phyloP scores from a whole-genome alignment of 2,888 invertebrate species.

The Mimas tiliae region DNA sequence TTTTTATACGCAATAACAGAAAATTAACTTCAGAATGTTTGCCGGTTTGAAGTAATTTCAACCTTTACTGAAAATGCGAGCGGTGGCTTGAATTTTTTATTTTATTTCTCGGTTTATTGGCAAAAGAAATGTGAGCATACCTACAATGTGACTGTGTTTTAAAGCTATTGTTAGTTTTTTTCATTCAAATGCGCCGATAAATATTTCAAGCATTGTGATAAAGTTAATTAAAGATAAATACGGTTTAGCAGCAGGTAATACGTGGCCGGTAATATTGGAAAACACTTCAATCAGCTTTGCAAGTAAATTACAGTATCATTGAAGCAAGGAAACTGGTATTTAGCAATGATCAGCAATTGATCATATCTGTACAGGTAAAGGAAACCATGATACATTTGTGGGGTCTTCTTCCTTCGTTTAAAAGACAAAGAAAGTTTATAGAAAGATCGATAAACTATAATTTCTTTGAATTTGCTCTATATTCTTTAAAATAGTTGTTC shows the following conservation, averaged over 20 bases:
- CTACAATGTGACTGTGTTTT: background rate
- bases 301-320: no score
- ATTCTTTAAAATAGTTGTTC: no score
- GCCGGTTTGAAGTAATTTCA: slow-evolving; percentile 8
- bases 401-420: no score
- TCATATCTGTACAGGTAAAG: background rate
- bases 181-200: background rate
- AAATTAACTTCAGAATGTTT: background rate
- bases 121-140: background rate
- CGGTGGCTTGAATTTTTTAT: slow-evolving; percentile 22
- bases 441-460: no score
- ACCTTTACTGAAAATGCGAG: slow-evolving; percentile 8
- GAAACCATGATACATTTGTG: background rate
- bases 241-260: no score
- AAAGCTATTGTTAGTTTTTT: background rate
- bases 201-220: background rate
- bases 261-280: no score
- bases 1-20: background rate
- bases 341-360: no score
- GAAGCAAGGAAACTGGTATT: no score
- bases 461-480: no score
- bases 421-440: no score
- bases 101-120: background rate
- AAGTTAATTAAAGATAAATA: background rate
- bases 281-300: no score